A percentile compares a stretch with the other conserved stretches of the same genome.
These are phyloP conservation scores for Drosophila sordidula DNA, from an alignment of 2,888 invertebrate species.

Conservation along the genomic window DNA sequence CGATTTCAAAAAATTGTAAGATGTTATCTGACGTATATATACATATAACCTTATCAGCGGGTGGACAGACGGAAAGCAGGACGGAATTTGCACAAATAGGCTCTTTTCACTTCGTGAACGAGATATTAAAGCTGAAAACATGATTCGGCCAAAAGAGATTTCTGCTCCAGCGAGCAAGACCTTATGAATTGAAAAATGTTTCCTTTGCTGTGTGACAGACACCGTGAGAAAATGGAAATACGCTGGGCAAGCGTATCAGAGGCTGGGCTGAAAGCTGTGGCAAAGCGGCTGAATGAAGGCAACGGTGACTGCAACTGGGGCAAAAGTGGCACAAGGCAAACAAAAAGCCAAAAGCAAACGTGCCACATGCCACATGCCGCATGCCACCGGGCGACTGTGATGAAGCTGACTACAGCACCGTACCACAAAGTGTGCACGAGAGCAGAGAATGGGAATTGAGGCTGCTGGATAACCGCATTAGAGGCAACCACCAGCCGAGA, in stretches of 20 bases:
- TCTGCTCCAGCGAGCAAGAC: too few relatives aligned
- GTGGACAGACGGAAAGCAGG: too few relatives aligned
- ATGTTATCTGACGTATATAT: too few relatives aligned
- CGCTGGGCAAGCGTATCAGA: neutral
- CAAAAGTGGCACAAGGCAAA: conserved; percentile 49
- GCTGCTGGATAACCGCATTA: conserved; percentile 40
- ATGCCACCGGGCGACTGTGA: conserved; percentile 21
- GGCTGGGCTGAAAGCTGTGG: conserved; percentile 1
- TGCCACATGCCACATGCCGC: conserved; percentile 45
- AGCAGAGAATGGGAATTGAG: conserved; percentile 8
- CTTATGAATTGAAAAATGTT: too few relatives aligned
- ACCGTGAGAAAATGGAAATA: neutral
- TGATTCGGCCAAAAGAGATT: too few relatives aligned
- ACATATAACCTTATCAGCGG: too few relatives aligned
- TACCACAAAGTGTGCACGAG: conserved; percentile 50
- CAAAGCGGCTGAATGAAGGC: conserved; percentile 17
- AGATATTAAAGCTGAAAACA: too few relatives aligned
- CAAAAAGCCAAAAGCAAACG: conserved; percentile 50
- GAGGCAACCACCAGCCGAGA: neutral
- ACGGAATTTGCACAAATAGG: too few relatives aligned
- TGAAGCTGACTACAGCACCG: conserved; percentile 7
- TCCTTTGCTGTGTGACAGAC: neutral
- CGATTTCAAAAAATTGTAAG: too few relatives aligned
- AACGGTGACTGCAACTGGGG: conserved; percentile 52
- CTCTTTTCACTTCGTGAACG: too few relatives aligned